Evolutionary conservation across 2,888 invertebrate species (phyloP).

Genomic region (Epsilonema sp.): DNA sequence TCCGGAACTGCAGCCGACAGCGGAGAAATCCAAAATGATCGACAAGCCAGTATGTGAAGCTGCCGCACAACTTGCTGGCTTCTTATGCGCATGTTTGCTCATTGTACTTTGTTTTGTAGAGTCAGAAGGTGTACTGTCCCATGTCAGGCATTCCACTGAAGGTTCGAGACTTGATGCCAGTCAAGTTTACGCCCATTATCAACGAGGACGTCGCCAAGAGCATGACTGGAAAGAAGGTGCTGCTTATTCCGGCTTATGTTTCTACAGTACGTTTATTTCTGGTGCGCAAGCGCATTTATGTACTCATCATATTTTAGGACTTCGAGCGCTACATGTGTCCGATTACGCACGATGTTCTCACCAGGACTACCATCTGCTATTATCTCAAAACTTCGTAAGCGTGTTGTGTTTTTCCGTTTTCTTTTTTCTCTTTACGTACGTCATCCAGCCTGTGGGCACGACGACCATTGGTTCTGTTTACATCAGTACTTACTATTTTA

Average conservation of each 20-base stretch:
- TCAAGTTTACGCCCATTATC: conserved; percentile 73
- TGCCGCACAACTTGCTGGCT: too few relatives aligned
- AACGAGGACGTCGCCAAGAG: conserved; percentile 66
- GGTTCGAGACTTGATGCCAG: conserved; percentile 71
- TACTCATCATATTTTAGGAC: too few relatives aligned
- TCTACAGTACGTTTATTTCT: too few relatives aligned
- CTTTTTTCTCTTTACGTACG: neutral
- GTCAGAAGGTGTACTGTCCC: conserved; percentile 56
- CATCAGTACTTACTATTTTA: too few relatives aligned
- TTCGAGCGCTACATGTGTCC: conserved; percentile 93
- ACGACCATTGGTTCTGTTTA: neutral
- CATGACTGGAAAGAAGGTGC: conserved; percentile 11
- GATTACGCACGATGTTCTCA: conserved; percentile 80
- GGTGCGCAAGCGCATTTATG: too few relatives aligned
- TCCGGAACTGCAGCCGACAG: conserved; percentile 72
- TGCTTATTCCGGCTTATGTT: too few relatives aligned
- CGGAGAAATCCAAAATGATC: conserved; percentile 47
- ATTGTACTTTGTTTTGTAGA: conserved; percentile 35
- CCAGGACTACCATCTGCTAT: conserved; percentile 80
- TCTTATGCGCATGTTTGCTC: too few relatives aligned
- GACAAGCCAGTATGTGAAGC: conserved; percentile 46
- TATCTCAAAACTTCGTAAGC: conserved; percentile 66
- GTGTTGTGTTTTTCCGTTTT: conserved; percentile 1
- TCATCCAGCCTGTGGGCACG: neutral
- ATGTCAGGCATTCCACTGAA: conserved; percentile 63